These are phyloP conservation scores for Anthophora plumipes DNA, from an alignment of 2,888 invertebrate genomes.

Conservation along the genomic window DNA sequence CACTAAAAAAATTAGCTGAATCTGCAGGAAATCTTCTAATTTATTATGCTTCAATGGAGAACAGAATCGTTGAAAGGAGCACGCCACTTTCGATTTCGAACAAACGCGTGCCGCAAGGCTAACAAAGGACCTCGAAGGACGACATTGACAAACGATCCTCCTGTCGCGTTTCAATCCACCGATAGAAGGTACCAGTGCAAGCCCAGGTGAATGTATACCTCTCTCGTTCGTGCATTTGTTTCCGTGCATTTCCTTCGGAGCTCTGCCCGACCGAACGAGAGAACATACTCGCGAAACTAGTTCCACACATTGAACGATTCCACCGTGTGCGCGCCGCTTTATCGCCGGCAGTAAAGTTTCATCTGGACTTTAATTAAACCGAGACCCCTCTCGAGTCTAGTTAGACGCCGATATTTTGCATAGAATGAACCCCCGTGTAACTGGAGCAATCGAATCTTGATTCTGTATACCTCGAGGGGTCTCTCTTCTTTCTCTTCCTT, in stretches of 20 bases:
- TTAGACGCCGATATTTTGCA: constrained; percentile 20
- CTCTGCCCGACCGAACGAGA: constrained; percentile 12
- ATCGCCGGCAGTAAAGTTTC: constrained; percentile 45
- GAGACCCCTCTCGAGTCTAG: neutral
- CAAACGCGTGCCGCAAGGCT: constrained; percentile 52
- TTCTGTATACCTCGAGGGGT: neutral
- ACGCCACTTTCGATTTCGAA: constrained; percentile 17
- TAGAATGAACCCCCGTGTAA: constrained; percentile 3
- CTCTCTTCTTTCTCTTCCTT: neutral
- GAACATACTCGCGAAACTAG: constrained; percentile 23
- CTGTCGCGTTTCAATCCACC: constrained; percentile 64
- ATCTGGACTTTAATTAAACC: constrained; percentile 39
- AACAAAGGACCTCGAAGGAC: constrained; percentile 63
- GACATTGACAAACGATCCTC: constrained; percentile 72
- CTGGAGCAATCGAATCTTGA: constrained; percentile 13
- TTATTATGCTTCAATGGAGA: too few relatives aligned
- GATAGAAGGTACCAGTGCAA: constrained; percentile 47
- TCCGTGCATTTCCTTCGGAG: constrained; percentile 50
- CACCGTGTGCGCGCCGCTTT: constrained; percentile 22
- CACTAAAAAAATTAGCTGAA: neutral
- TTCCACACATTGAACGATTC: constrained; percentile 19
- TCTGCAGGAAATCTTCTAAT: neutral
- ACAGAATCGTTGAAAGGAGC: neutral
- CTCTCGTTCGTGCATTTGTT: constrained; percentile 47
- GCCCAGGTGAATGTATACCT: constrained; percentile 50